Evolutionary conservation across 2,888 invertebrate genomes (phyloP).

Genomic region (Sepioteuthis lessoniana): DNA sequence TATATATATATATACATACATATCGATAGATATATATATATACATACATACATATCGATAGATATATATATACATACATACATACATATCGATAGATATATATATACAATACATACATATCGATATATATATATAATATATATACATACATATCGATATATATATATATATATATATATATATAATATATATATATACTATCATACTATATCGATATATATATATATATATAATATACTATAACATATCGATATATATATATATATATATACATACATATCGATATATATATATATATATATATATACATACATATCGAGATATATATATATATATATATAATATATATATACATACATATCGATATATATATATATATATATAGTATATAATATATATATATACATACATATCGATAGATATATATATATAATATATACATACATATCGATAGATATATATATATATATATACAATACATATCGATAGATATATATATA

Average conservation of each 20-base stretch:
- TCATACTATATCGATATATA: too few species aligned
- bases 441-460: too few species aligned
- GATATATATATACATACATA: background rate
- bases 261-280: background rate
- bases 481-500: background rate
- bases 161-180: too few species aligned
- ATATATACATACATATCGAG: background rate
- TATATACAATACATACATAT: background rate
- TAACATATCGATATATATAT: background rate
- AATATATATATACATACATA: background rate
- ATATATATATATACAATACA: background rate
- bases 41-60: background rate
- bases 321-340: background rate
- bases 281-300: background rate
- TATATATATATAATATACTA: too few species aligned
- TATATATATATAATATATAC: too few species aligned
- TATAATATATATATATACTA: too few species aligned
- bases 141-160: too few species aligned
- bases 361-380: background rate
- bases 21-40: background rate
- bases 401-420: background rate
- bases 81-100: background rate
- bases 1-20: background rate
- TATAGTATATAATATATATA: background rate
- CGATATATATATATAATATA: too few species aligned